Evolutionary conservation across 2,113 vertebrate genomes (phyloP), one percentile per base, ranked within the genome.

Genomic region (Physeter macrocephalus): DNA sequence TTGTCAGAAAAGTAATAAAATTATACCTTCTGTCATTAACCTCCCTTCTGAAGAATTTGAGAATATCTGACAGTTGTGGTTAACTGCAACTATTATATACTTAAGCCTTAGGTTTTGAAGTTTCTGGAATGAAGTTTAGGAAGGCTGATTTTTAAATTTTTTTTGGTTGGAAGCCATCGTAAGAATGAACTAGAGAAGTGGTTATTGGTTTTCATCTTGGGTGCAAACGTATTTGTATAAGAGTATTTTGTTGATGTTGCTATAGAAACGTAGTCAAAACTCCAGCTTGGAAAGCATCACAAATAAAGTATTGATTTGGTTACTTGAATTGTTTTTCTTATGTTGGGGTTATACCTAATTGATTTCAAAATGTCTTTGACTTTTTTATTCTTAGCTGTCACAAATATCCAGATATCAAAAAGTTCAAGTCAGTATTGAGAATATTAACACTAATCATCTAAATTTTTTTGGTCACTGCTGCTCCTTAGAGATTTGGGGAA

Each of bases 141-240:
- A 93, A 94, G 74, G 41, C 14, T 88, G 14, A 10, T 90, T 84
- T 81, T 52, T 49, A 23, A 14, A 14, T 88, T 27, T 59, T 62
- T 94, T 78, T 36, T 13, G 4, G 83, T 84, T 93, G 80, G 59
- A 90, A 96, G 75, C 52, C 54, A 21, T 85, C 39, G 41, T 83
- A 94, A 75, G 81, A 94, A 93, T 77, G 78, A 96, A 87, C 82
- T 83, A 71, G 74, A 96, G 71, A 92, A 85, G 71, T 71, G 17
- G 72, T 90, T 90, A 86, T 69, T 97, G 85, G 62, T 74, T 97
- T 97, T 91, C 59, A 49, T 95, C 27, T 96, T 93, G 81, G n/a
- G 71, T 95, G 36, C 25, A 86, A 49, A 94, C 87, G 8, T 96
- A 69, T 92, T 94, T 94, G 20, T 49, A 3, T 57, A 69, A n/a